Base-by-base conservation (phyloP, 2,113 vertebrate genomes). In the Zosterops borbonicus region DNA sequence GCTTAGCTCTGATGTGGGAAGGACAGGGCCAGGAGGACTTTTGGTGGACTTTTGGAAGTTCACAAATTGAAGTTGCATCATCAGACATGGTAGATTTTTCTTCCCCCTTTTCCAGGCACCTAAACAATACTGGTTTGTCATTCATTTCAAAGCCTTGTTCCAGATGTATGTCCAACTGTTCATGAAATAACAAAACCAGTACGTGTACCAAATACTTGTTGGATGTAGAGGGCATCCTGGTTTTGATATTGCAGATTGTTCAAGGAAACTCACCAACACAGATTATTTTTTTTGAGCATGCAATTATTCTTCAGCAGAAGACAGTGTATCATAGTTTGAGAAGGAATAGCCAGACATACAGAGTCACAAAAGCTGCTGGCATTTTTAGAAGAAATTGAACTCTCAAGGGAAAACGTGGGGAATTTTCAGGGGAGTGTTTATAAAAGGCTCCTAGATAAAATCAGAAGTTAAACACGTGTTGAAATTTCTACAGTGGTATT, bases 301-400 rank as follows among this genome's bases (percentile, higher is more conserved):
- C 27, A 35, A 0, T 83, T 65, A n/a, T 18, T 82, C 44, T 71
- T 90, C 44, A 75, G 11, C 27, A 52, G 37, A 65, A 60, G 33
- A 53, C 17, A 50, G 0, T 33, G 18, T 53, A 20, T 64, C 39
- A n/a, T 0, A 2, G 1, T 60, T 85, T 55, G 49, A 69, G 62
- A 71, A 76, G 41, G 55, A 89, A 12, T 33, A 87, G 56, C 46
- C 20, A 9, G 8, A 79, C n/a, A 12, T 46, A 23, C 46, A 80
- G 9, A 70, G n/a, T 82, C 58, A 62, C 31, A 47, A 27, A 76
- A 73, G 4, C 68, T 69, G 35, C 1, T 86, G 52, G 3, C 4
- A 3, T 81, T 83, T 58, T 33, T 52, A 20, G 47, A 85, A 91
- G 41, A 64, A 87, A 87, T 33, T 8, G 12, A 82, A 58, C 22